phyloP scores from a whole-genome alignment of 2,888 invertebrate species.

The Cacoxenus indagator region DNA sequence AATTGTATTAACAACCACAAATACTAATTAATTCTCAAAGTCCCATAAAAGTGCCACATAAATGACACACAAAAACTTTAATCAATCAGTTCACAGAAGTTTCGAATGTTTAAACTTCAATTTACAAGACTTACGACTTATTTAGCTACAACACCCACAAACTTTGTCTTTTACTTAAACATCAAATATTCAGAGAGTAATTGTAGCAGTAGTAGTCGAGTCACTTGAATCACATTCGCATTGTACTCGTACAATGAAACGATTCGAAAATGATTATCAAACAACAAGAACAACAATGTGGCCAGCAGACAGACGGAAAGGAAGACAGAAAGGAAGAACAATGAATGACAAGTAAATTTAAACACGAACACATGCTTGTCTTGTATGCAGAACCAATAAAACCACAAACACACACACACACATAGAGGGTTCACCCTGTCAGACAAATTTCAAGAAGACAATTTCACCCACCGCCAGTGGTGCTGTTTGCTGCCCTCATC shows the following conservation, averaged over 20 bases:
- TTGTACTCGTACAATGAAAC: too few relatives aligned
- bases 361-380: constrained; percentile 21
- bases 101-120: not conserved
- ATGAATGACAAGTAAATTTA: constrained; percentile 23
- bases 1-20: too few relatives aligned
- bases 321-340: not conserved
- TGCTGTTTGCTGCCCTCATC: not conserved
- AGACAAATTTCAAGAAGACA: not conserved
- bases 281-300: not conserved
- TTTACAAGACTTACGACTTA: not conserved
- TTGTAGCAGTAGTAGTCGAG: too few relatives aligned
- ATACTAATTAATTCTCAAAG: too few relatives aligned
- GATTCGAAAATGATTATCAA: constrained; percentile 9
- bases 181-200: constrained; percentile 1
- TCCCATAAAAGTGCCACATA: too few relatives aligned
- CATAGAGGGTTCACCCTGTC: constrained; percentile 20
- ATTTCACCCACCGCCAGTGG: not conserved
- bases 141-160: not conserved
- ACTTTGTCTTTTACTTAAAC: constrained; percentile 1
- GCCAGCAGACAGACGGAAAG: not conserved
- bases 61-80: not conserved
- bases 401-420: not conserved
- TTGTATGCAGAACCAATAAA: constrained; percentile 21
- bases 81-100: not conserved
- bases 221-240: too few relatives aligned